Conservation (phyloP, 2,113 vertebrate species). For the Tamias sibiricus region DNA sequence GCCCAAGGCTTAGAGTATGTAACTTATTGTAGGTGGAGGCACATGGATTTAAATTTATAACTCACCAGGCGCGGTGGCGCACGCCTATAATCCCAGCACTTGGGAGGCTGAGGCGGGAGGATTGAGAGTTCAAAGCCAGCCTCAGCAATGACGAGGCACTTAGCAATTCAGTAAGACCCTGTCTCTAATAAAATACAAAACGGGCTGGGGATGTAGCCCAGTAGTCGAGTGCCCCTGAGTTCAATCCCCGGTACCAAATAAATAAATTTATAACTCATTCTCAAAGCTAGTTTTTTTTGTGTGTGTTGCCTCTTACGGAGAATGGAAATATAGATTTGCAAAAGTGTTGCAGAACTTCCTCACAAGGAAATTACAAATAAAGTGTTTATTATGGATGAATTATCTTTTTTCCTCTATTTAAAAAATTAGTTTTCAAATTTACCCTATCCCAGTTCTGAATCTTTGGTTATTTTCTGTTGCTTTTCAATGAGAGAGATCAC, state of each 20-base stretch:
- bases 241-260: too few species aligned
- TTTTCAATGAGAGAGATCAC: slow-evolving; percentile 22
- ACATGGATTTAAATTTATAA: not conserved
- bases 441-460: not conserved
- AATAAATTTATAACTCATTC: not conserved
- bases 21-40: not conserved
- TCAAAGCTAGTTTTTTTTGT: slow-evolving; percentile 18
- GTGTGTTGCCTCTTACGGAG: not conserved
- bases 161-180: too few species aligned
- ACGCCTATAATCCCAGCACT: too few species aligned
- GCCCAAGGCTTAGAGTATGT: not conserved
- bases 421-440: slow-evolving; percentile 14
- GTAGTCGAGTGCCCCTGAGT: too few species aligned
- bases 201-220: too few species aligned
- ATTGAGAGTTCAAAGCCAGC: too few species aligned
- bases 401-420: slow-evolving; percentile 25
- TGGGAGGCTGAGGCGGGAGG: too few species aligned
- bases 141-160: too few species aligned
- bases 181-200: too few species aligned
- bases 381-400: not conserved
- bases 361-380: not conserved
- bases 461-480: not conserved
- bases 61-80: too few species aligned
- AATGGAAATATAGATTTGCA: not conserved
- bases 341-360: not conserved